Base-by-base conservation (phyloP, 30 jellyfish, hydroid and myxozoan genomes). In the Turritopsis rubra region DNA sequence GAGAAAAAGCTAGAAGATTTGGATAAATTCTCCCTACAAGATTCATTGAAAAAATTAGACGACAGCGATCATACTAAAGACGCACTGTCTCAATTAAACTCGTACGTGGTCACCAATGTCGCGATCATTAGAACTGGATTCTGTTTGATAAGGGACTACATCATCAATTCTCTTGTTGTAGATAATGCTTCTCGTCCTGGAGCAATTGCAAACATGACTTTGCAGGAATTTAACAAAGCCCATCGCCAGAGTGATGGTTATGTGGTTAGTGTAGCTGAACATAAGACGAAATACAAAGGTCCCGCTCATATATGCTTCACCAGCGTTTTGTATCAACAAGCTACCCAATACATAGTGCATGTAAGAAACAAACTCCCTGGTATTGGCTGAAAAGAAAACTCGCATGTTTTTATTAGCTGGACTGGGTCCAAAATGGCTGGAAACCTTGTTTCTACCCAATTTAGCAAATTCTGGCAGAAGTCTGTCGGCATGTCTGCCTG, bases 111-210 rank as follows among this genome's bases (percentile, higher is more conserved):
- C 76, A 17, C 76, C 76, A 26, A 66, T 66, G 76, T 66, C 29
- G 4, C 76, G 8, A 26, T 66, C 27, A 21, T 5, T 21, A 66
- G 76, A 17, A 66, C 76, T 66, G 76, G 27, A 21, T 66, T 66
- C 17, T 66, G 76, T 66, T 26, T 66, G 29, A 26, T 66, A 66
- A 66, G 76, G 76, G 76, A 66, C 29, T 66, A 66, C 76, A 21
- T 66, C 27, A 66, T 66, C 27, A 21, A 9, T 26, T 21, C 16
- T 66, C 29, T 76, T 29, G 70, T 76, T 18, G 28, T 76, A 23
- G 84, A 76, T 65, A 76, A 76, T 76, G 84, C 84, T 29, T 76
- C 84, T 28, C 70, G 84, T 28, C 84, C 84, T 76, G 70, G 81
- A 21, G 84, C 84, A 28, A 76, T 76, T 25, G 65, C 84, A 18